Evolutionary conservation across 2,888 invertebrate genomes (phyloP).

Genomic region (Monochamus alternatus): DNA sequence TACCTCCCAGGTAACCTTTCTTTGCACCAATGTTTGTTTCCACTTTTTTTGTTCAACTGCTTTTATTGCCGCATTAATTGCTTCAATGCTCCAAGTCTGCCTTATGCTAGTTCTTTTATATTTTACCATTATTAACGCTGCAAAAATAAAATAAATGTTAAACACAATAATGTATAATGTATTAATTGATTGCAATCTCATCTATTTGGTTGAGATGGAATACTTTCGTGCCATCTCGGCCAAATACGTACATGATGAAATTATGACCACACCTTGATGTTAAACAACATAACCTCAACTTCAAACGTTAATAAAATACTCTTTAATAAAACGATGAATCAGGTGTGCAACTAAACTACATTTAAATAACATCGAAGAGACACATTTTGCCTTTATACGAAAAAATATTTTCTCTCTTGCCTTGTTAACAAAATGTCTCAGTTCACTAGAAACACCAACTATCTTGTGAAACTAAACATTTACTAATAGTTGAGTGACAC

Average conservation of each 20-base stretch:
- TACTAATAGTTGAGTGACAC: neutral
- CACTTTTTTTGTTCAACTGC: neutral
- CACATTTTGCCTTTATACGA: neutral
- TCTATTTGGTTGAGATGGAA: neutral
- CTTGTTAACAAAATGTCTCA: neutral
- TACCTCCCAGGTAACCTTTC: neutral
- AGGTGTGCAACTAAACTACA: neutral
- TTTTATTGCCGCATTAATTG: no score
- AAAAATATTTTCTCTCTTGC: neutral
- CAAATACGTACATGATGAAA: neutral
- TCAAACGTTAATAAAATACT: neutral
- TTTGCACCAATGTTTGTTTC: neutral
- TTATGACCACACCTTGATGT: neutral
- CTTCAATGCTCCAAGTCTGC: no score
- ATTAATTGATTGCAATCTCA: neutral
- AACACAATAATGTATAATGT: neutral
- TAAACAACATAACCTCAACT: conserved; percentile 4
- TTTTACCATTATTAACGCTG: no score
- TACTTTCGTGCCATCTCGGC: neutral
- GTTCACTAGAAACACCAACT: neutral
- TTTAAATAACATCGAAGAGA: neutral
- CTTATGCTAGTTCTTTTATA: no score
- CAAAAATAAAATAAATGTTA: no score
- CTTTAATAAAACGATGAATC: neutral
- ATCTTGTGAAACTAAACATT: neutral